These are phyloP conservation scores for Gallinago media DNA, from an alignment of 2,113 vertebrate genomes.

Conservation along the genomic window DNA sequence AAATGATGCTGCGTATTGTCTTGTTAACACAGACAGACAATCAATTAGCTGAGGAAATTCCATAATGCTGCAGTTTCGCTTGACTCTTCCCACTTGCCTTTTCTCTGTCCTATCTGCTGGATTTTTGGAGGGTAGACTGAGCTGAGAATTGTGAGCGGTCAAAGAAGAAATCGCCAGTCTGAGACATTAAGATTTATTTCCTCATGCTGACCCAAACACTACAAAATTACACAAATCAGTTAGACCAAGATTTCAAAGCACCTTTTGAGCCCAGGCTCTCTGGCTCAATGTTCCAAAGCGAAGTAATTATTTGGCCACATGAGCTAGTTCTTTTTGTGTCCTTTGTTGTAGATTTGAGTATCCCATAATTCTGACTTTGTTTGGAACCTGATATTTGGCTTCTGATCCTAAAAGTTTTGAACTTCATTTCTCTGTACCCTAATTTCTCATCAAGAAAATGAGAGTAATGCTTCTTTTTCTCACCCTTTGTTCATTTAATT, in stretches of 20 bases:
- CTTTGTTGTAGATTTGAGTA: not conserved
- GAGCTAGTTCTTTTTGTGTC: not conserved
- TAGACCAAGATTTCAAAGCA: not conserved
- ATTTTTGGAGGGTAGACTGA: not conserved
- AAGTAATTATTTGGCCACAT: not conserved
- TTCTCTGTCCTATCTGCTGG: not conserved
- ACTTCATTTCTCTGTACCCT: not conserved
- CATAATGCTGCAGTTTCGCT: not conserved
- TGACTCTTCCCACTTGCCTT: not conserved
- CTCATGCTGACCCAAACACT: not conserved
- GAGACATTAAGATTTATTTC: not conserved
- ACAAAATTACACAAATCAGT: not conserved
- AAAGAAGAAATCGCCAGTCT: not conserved
- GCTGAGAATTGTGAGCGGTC: not conserved
- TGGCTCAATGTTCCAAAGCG: not conserved
- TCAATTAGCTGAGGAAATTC: not conserved
- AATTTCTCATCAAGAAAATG: not conserved
- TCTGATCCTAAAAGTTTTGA: not conserved
- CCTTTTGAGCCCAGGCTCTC: not conserved
- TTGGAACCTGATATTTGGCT: not conserved
- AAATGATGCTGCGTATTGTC: not conserved
- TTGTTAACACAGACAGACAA: slow-evolving; percentile 13
- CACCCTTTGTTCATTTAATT: not conserved
- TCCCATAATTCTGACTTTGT: not conserved
- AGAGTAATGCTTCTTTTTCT: not conserved